These are phyloP conservation scores for Panulirus ornatus DNA, from an alignment of 1,140 invertebrate genomes.

Conservation along the genomic window DNA sequence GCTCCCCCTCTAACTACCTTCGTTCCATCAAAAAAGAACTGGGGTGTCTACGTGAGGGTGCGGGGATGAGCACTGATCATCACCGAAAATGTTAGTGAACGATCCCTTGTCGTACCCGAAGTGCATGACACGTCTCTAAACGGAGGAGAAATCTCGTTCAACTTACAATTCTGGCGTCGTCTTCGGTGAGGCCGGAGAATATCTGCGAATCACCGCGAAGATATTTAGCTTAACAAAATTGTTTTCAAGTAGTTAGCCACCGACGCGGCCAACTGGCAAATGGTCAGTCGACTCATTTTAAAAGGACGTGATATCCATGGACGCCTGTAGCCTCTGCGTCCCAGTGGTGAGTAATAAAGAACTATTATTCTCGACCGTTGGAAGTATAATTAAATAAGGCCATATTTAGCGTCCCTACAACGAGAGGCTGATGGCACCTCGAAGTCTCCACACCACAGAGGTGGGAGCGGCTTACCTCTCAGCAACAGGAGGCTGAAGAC, in stretches of 20 bases:
- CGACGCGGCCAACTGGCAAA: neutral
- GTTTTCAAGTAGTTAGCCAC: neutral
- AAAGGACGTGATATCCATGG: no score
- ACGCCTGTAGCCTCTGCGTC: neutral
- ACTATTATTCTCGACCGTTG: neutral
- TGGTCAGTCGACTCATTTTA: neutral
- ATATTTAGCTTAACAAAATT: neutral
- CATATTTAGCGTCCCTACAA: no score
- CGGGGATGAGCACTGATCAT: neutral
- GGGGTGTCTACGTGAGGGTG: no score
- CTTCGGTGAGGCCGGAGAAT: neutral
- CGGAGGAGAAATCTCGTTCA: neutral
- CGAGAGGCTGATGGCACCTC: no score
- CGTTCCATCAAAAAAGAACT: slow-evolving; percentile 5
- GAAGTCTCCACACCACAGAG: no score
- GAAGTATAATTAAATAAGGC: neutral
- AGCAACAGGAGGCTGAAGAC: no score
- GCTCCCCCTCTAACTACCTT: neutral
- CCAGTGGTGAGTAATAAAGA: neutral
- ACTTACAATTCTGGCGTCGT: neutral
- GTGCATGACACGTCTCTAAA: neutral
- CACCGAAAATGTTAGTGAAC: neutral
- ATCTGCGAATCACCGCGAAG: neutral
- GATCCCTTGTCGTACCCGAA: no score
- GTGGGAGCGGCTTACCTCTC: no score